Base-by-base conservation (phyloP, 2,888 invertebrate species). In the Aporophyla lueneburgensis region DNA sequence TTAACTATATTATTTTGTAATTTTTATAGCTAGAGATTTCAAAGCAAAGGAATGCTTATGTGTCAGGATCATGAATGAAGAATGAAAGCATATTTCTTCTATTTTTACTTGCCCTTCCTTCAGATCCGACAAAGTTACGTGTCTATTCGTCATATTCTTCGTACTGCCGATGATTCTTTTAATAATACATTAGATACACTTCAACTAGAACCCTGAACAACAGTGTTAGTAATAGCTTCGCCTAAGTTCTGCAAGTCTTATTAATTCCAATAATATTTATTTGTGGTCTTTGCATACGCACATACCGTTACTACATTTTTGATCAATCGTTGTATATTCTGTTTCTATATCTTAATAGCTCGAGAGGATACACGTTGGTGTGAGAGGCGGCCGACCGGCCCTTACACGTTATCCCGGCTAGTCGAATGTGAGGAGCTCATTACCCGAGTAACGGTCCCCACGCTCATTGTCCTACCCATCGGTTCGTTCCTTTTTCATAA, bases 371-470 rank as follows among this genome's bases (percentile, higher is more conserved):
- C 86, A 82, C 81, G 43, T 85, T 85, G 86, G 88, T 89, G 89
- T 90, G 82, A 88, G 71, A 43, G 75, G 27, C 83, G 79, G 85
- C 84, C 83, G 70, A 83, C 86, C 86, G 87, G 87, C 87, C 85
- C 89, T 86, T 86, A 86, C 88, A 86, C 82, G 87, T 86, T 84
- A 87, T 88, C 87, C 88, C 87, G 46, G 78, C 87, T 89, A 91
- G 91, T 91, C 90, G 88, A 89, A 88, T 89, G 87, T 84, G 87
- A 87, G 89, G 87, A 88, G 79, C 92, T 91, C 90, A 91, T 92
- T 92, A 91, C 87, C 84, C 89, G 86, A 84, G 89, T 89, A 90
- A 91, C 91, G 84, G 89, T 84, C 83, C 85, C 88, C 80, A 74
- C 79, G 78, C 85, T 88, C 80, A 89, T 88, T 89, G 89, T 89